Conservation (phyloP, 2,797 vertebrate genomes). For the Ispidina lecontei region DNA sequence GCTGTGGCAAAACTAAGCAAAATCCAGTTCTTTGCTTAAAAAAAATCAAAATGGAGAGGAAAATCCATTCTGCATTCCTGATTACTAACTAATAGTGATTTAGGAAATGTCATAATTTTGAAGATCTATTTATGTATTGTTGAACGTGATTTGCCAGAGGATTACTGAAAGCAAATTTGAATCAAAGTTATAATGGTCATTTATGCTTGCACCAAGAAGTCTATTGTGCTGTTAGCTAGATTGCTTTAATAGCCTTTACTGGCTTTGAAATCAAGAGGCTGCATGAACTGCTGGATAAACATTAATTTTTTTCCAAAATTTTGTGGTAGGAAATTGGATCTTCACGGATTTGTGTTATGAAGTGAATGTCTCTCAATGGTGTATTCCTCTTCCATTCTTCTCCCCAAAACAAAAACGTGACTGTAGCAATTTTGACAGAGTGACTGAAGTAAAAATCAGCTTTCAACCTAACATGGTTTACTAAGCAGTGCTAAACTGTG, state of each 20-base stretch:
- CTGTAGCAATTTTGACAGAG: background rate
- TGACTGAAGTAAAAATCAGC: constrained; percentile 15
- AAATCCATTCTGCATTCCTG: background rate
- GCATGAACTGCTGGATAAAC: constrained; percentile 31
- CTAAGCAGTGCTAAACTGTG: background rate
- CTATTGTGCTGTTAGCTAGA: constrained; percentile 63
- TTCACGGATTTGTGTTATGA: background rate
- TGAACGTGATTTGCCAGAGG: constrained; percentile 11
- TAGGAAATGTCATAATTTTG: constrained; percentile 4
- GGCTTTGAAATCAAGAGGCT: constrained; percentile 62
- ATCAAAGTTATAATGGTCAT: constrained; percentile 37
- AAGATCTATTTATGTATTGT: background rate
- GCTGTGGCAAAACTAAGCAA: background rate
- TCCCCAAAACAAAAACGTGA: background rate
- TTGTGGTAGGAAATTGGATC: constrained; percentile 28
- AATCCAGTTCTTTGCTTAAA: background rate
- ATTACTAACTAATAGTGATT: constrained; percentile 4
- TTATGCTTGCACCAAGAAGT: constrained; percentile 61
- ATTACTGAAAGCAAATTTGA: constrained; percentile 29
- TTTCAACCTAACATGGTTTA: background rate
- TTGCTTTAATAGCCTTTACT: constrained; percentile 68
- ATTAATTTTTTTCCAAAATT: constrained; percentile 24
- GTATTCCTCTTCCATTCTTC: background rate
- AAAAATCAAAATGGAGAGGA: background rate
- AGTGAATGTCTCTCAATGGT: background rate